Conservation (phyloP, 2,888 invertebrate genomes). For the Torymus texanus region DNA sequence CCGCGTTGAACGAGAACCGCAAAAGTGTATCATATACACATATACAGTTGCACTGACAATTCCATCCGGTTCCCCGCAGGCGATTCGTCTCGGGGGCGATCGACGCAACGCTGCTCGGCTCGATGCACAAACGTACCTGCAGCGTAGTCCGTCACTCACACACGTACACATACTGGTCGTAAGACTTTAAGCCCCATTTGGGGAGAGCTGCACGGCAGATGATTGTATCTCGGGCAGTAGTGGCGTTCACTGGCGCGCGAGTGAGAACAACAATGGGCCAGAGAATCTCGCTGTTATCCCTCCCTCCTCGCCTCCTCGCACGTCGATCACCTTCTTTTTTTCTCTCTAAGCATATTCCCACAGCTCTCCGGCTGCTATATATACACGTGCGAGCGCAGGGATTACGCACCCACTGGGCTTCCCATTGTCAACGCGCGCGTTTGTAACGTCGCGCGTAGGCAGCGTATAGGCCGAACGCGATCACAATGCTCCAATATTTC, state of each 20-base stretch:
- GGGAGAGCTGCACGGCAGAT: slow-evolving; percentile 1
- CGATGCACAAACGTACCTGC: slow-evolving; percentile 5
- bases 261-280: too few species aligned
- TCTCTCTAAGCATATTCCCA: slow-evolving; percentile 35
- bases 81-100: slow-evolving; percentile 30
- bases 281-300: too few species aligned
- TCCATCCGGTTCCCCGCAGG: slow-evolving; percentile 38
- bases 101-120: slow-evolving; percentile 4
- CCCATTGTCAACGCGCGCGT: slow-evolving; percentile 20
- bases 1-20: not conserved
- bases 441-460: slow-evolving; percentile 5
- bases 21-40: not conserved
- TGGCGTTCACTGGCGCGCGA: not conserved
- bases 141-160: not conserved
- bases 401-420: slow-evolving; percentile 19
- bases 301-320: not conserved
- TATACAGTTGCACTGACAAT: slow-evolving; percentile 9
- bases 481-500: slow-evolving; percentile 50
- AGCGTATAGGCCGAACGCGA: not conserved
- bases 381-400: too few species aligned
- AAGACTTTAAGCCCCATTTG: slow-evolving; percentile 14
- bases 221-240: slow-evolving; percentile 37
- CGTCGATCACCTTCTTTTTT: slow-evolving; percentile 36
- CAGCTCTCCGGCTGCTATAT: not conserved
- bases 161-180: not conserved